phyloP scores from a whole-genome alignment of 2,113 vertebrate genomes.

The Seriola rivoliana region DNA sequence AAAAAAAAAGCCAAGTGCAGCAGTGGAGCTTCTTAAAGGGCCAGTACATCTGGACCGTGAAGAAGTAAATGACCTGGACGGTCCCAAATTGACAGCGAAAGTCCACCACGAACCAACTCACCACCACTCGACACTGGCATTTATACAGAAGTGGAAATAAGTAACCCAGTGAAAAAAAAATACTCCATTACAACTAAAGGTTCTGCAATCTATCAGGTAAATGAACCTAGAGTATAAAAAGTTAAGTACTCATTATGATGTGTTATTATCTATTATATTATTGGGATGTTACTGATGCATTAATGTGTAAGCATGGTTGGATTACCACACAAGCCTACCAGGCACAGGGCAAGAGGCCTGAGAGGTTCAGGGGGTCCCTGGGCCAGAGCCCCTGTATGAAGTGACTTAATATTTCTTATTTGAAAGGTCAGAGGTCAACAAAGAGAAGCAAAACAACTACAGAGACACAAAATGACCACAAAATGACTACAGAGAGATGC shows the following conservation, averaged over 20 bases:
- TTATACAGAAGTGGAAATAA: not conserved
- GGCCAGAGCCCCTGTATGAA: not conserved
- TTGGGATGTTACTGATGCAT: not conserved
- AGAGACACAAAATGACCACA: too few species aligned
- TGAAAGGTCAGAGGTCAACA: not conserved
- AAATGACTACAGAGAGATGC: not conserved
- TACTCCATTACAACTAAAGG: not conserved
- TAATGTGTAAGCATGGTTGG: not conserved
- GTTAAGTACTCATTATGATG: not conserved
- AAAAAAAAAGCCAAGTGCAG: constrained; percentile 27
- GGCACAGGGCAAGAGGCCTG: not conserved
- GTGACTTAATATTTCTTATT: not conserved
- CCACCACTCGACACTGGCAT: not conserved
- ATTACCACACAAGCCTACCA: not conserved
- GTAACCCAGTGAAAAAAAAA: not conserved
- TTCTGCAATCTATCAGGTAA: not conserved
- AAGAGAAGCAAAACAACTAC: too few species aligned
- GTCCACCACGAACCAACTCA: constrained; percentile 33
- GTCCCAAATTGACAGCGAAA: not conserved
- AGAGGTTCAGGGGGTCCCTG: not conserved
- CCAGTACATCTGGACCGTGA: constrained; percentile 45
- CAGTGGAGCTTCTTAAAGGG: constrained; percentile 81
- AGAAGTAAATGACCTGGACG: not conserved
- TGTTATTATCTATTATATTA: not conserved
- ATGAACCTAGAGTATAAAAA: not conserved